A percentile compares a stretch with the other conserved stretches of the same genome.
Conservation (phyloP, 1,140 invertebrate genomes). For the Copidosoma floridanum region DNA sequence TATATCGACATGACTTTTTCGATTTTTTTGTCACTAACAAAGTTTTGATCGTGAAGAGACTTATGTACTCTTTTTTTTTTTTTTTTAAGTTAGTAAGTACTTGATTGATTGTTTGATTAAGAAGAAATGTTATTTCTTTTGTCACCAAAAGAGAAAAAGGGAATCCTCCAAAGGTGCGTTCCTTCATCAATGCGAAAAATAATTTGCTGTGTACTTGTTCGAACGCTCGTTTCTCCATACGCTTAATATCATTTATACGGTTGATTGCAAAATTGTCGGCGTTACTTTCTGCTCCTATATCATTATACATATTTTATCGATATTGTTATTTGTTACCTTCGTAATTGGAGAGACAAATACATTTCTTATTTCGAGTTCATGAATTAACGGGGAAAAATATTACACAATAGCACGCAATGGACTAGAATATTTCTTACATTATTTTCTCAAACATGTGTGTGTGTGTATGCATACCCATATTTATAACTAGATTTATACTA, state of each 20-base stretch:
- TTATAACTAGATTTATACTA: too few relatives aligned
- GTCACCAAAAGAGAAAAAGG: too few relatives aligned
- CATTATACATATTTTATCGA: not conserved
- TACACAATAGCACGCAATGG: conserved; percentile 29
- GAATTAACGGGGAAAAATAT: too few relatives aligned
- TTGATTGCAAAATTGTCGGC: conserved; percentile 5
- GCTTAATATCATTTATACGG: not conserved
- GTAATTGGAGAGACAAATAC: too few relatives aligned
- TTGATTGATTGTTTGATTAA: not conserved
- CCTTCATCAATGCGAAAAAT: conserved; percentile 4
- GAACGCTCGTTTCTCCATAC: not conserved
- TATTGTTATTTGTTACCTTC: too few relatives aligned
- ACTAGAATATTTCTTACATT: conserved; percentile 33
- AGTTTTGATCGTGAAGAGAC: not conserved
- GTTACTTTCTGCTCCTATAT: not conserved
- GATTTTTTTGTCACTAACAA: conserved; percentile 1
- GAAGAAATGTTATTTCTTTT: not conserved
- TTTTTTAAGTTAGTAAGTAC: too few relatives aligned
- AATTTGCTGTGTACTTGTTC: not conserved
- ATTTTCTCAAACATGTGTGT: conserved; percentile 6
- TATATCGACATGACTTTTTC: not conserved
- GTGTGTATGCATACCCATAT: too few relatives aligned
- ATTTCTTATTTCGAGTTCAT: too few relatives aligned
- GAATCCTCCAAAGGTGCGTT: too few relatives aligned
- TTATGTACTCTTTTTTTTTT: too few relatives aligned